A percentile compares a stretch with the other conserved stretches of the same genome.
phyloP scores from a whole-genome alignment of 2,888 invertebrate genomes.

The Balanococcus diminutus region DNA sequence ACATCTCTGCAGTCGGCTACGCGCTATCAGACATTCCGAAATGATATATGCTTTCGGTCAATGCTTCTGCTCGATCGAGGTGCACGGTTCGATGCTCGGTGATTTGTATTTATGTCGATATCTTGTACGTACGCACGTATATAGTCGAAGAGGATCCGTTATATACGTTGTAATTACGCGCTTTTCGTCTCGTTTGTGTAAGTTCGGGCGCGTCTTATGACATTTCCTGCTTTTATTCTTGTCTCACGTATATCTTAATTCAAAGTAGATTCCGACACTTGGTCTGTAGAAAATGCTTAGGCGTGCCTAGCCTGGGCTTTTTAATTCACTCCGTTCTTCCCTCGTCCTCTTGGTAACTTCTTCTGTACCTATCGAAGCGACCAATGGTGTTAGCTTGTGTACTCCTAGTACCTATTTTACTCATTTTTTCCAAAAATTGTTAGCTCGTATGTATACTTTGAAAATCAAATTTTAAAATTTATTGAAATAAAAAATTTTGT shows the following conservation, averaged over 20 bases:
- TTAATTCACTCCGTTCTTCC: background rate
- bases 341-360: no score
- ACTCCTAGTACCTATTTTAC: no score
- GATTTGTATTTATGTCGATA: slow-evolving; percentile 30
- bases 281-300: background rate
- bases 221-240: slow-evolving; percentile 31
- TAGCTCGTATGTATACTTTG: no score
- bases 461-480: no score
- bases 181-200: background rate
- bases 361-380: no score
- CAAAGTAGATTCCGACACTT: background rate
- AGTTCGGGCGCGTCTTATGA: slow-evolving; percentile 36
- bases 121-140: no score
- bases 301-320: background rate
- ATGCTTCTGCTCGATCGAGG: background rate
- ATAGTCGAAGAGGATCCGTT: slow-evolving; percentile 1
- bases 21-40: background rate
- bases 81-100: background rate
- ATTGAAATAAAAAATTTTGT: no score
- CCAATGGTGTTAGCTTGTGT: no score
- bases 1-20: background rate
- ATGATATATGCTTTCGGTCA: slow-evolving; percentile 43
- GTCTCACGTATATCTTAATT: background rate
- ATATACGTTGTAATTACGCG: slow-evolving; percentile 35
- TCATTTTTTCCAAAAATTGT: no score